A percentile compares a stretch with the other conserved stretches of the same genome.
Evolutionary conservation across 2,797 vertebrate species (phyloP).

Genomic region (Anabacerthia variegaticeps): DNA sequence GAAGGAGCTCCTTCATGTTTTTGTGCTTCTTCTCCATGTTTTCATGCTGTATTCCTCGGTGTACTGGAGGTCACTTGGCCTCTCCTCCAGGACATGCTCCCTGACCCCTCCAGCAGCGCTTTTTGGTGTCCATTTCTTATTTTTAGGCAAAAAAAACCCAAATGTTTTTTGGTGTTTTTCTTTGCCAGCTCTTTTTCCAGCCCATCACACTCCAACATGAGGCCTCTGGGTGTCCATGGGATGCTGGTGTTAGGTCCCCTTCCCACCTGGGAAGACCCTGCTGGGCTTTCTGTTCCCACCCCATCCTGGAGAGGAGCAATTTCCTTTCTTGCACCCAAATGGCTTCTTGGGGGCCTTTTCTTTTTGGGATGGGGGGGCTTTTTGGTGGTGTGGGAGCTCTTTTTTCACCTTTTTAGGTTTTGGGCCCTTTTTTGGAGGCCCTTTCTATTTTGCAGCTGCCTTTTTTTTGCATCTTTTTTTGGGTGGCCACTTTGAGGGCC

Average conservation of each 20-base stretch:
- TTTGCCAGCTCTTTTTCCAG: not conserved
- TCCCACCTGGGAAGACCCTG: not conserved
- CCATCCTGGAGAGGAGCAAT: fast-evolving
- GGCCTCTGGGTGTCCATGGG: fast-evolving
- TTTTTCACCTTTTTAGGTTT: not conserved
- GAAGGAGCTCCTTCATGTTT: not conserved
- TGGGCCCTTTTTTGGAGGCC: fast-evolving
- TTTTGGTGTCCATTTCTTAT: fast-evolving
- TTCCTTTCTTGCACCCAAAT: not conserved
- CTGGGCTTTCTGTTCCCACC: fast-evolving
- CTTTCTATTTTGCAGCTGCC: not conserved
- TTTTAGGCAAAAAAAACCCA: not conserved
- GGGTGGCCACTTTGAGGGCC: fast-evolving
- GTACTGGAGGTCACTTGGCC: fast-evolving
- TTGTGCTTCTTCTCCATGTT: not conserved
- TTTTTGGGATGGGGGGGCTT: fast-evolving
- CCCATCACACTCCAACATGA: fast-evolving
- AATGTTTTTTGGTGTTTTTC: not conserved
- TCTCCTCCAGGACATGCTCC: not conserved
- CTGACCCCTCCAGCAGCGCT: fast-evolving
- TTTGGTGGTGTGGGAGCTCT: not conserved
- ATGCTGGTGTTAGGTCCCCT: not conserved
- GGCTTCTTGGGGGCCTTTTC: not conserved
- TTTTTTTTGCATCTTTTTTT: not conserved
- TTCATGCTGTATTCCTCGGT: fast-evolving